Percentiles rank a stretch among this genome's conserved stretches.
These are phyloP conservation scores for Epizoanthus rinbou DNA, from an alignment of 92 coral and sea anemone species.

Conservation along the genomic window DNA sequence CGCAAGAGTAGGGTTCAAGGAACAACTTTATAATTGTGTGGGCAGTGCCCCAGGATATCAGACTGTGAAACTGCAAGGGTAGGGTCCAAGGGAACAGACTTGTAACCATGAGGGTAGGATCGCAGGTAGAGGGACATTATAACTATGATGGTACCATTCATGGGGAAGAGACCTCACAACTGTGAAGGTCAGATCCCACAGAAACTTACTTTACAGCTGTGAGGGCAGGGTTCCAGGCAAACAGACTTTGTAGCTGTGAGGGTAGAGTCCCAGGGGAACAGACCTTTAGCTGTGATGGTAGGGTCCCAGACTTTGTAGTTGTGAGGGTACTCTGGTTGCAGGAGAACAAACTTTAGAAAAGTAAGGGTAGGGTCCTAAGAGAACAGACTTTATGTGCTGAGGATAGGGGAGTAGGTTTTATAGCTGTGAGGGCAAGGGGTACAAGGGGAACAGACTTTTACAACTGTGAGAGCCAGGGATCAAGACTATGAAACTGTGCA, in stretches of 20 bases:
- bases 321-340: neutral
- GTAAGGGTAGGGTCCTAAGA: neutral
- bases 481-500: too few relatives aligned
- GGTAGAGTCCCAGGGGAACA: neutral
- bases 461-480: too few relatives aligned
- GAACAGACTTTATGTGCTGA: neutral
- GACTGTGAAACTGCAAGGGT: neutral
- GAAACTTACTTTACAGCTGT: neutral
- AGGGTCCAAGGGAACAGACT: neutral
- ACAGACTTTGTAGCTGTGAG: neutral
- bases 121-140: neutral
- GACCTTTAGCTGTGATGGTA: neutral
- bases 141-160: neutral
- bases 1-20: neutral
- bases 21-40: neutral
- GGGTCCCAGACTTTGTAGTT: neutral
- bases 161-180: neutral
- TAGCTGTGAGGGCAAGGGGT: neutral
- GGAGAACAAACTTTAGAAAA: neutral
- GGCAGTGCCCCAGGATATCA: too few relatives aligned
- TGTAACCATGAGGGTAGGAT: neutral
- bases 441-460: neutral
- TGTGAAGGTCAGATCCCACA: neutral
- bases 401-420: neutral
- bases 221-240: neutral